A percentile compares a stretch with the other conserved stretches of the same genome.
phyloP scores from a whole-genome alignment of 2,797 vertebrate genomes.

The Eptatretus atami region DNA sequence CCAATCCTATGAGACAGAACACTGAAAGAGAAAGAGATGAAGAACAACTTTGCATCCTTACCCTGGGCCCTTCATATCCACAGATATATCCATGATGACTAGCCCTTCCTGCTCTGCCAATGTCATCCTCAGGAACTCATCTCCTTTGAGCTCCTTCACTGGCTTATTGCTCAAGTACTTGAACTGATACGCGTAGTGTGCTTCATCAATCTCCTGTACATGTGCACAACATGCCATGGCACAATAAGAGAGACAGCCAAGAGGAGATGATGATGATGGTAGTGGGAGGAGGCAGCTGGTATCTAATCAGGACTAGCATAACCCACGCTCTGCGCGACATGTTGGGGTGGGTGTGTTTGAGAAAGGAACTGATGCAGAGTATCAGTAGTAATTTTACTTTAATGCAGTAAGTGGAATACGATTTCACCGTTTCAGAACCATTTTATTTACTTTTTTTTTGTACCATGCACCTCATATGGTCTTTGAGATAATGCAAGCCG shows the following conservation, averaged over 20 bases:
- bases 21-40: background rate
- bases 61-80: constrained; percentile 45
- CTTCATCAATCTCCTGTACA: constrained; percentile 62
- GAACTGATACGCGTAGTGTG: constrained; percentile 78
- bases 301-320: too few species aligned
- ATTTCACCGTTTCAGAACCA: too few species aligned
- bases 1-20: background rate
- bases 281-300: too few species aligned
- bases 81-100: constrained; percentile 58
- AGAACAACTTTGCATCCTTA: background rate
- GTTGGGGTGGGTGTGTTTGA: too few species aligned
- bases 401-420: too few species aligned
- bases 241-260: background rate
- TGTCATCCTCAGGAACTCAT: constrained; percentile 87
- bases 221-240: background rate
- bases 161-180: constrained; percentile 95
- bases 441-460: too few species aligned
- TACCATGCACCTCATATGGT: too few species aligned
- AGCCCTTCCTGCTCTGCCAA: constrained; percentile 62
- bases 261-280: too few species aligned
- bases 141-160: constrained; percentile 75
- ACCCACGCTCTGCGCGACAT: too few species aligned
- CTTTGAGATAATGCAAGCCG: too few species aligned
- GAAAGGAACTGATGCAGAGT: too few species aligned
- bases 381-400: too few species aligned